Conservation (phyloP, 2,888 invertebrate genomes). For the Malacosoma neustria region DNA sequence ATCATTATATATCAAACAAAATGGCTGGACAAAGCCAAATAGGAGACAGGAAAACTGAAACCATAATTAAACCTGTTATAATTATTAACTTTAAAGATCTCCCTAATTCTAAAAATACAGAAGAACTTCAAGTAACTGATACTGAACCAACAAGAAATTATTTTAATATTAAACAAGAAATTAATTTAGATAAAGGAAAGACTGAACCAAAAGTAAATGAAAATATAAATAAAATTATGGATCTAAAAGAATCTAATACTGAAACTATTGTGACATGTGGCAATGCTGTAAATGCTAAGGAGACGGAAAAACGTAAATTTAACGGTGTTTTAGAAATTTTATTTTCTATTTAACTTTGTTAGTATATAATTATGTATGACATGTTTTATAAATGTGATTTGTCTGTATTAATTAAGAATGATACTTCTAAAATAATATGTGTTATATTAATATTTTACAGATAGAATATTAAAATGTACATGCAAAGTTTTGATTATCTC, state of each 20-base stretch:
- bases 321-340: conserved; percentile 48
- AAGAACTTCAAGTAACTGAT: conserved; percentile 20
- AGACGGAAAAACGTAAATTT: conserved; percentile 25
- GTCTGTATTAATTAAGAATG: too few relatives aligned
- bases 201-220: conserved; percentile 11
- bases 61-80: conserved; percentile 62
- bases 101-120: neutral
- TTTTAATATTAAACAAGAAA: conserved; percentile 64
- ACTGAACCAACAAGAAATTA: conserved; percentile 38
- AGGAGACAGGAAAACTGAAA: conserved; percentile 61
- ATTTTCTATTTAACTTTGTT: conserved; percentile 41
- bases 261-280: conserved; percentile 56
- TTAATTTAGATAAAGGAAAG: conserved; percentile 39
- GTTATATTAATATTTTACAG: too few relatives aligned
- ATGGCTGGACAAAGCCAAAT: conserved; percentile 65
- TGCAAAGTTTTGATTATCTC: too few relatives aligned
- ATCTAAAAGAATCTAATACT: neutral
- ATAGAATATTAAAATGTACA: too few relatives aligned
- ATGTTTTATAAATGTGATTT: too few relatives aligned
- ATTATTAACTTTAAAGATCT: conserved; percentile 61
- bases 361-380: too few relatives aligned
- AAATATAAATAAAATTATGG: neutral
- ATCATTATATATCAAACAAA: conserved; percentile 35
- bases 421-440: too few relatives aligned
- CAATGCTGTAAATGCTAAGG: conserved; percentile 28